These are phyloP conservation scores for Montipora foliosa DNA, from an alignment of 64 coral and sea anemone genomes.

Conservation along the genomic window DNA sequence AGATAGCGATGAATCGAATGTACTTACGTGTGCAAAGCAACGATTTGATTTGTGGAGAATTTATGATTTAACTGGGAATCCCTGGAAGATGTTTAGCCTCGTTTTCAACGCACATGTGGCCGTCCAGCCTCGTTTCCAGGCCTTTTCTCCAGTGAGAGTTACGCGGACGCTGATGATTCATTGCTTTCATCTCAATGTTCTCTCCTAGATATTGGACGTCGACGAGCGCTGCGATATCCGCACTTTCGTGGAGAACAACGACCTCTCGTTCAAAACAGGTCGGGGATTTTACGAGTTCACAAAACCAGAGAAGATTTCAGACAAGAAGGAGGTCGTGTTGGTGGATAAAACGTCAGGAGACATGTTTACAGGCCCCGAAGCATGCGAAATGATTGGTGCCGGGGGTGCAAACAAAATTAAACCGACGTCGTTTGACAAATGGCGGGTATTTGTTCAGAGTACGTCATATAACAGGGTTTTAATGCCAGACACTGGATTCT, in stretches of 20 bases:
- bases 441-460: conserved; percentile 98
- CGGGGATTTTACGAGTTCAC: conserved; percentile 99
- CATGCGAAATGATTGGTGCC: conserved; percentile 91
- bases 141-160: too few species aligned
- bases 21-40: too few species aligned
- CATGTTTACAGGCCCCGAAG: conserved; percentile 92
- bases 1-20: too few species aligned
- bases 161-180: too few species aligned
- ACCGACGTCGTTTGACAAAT: conserved; percentile 83
- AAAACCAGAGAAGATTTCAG: conserved; percentile 96
- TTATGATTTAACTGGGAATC: too few species aligned
- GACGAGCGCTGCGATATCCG: conserved; percentile 93
- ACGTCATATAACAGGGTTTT: conserved; percentile 98
- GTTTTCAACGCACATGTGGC: too few species aligned
- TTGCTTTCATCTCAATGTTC: neutral
- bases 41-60: too few species aligned
- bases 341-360: conserved; percentile 91
- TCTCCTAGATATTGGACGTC: conserved; percentile 83
- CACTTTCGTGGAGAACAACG: conserved; percentile 89
- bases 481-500: conserved; percentile 90
- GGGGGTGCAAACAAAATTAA: conserved; percentile 76
- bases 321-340: conserved; percentile 97
- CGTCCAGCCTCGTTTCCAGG: too few species aligned
- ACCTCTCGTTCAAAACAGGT: conserved; percentile 89
- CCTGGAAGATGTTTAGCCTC: too few species aligned